phyloP scores from a whole-genome alignment of 2,797 vertebrate species.

The Streptopelia turtur region DNA sequence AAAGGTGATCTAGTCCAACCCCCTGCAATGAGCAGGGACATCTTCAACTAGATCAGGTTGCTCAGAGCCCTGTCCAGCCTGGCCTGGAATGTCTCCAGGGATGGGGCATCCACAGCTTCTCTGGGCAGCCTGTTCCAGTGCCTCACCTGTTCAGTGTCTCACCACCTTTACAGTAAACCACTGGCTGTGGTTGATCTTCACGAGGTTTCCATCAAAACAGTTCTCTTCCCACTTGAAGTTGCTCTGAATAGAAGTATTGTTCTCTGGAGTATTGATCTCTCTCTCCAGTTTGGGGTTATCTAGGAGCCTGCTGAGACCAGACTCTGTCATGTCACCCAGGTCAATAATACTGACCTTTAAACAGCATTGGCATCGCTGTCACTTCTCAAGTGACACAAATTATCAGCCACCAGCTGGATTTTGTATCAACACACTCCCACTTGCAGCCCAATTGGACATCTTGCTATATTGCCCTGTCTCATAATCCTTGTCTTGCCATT shows the following conservation, averaged over 20 bases:
- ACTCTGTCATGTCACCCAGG: neutral
- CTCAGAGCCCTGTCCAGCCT: too few relatives aligned
- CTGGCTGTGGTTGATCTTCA: neutral
- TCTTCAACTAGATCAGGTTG: too few relatives aligned
- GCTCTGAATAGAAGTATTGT: neutral
- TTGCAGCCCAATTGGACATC: neutral
- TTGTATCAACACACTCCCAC: neutral
- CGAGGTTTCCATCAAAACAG: neutral
- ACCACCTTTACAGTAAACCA: neutral
- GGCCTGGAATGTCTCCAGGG: too few relatives aligned
- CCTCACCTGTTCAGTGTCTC: neutral
- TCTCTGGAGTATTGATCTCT: neutral
- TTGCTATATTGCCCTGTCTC: fast-evolving
- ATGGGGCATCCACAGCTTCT: too few relatives aligned
- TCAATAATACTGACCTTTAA: neutral
- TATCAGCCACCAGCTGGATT: neutral
- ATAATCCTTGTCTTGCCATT: neutral
- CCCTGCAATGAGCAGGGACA: too few relatives aligned
- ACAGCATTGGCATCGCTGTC: neutral
- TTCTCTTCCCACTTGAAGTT: neutral
- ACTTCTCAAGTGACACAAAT: neutral
- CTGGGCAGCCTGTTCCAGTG: too few relatives aligned
- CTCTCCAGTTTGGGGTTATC: neutral
- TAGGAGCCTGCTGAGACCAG: neutral
- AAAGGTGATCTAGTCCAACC: too few relatives aligned